phyloP scores from a whole-genome alignment of 2,797 vertebrate genomes.

The Spatula versicolor region DNA sequence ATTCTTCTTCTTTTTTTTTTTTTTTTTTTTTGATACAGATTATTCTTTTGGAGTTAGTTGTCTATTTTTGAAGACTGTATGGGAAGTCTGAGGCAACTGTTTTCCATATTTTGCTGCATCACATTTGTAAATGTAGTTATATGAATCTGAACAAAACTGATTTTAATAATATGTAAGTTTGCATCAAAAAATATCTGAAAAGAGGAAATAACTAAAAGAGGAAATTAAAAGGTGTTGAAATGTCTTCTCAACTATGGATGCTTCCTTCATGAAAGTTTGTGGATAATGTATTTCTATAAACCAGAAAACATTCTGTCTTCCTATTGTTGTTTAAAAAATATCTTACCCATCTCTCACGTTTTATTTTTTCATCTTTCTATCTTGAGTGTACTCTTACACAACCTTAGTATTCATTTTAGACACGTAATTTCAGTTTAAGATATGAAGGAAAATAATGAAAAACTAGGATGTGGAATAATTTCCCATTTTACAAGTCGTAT shows the following conservation, averaged over 20 bases:
- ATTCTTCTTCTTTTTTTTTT: not conserved
- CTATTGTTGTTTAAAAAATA: not conserved
- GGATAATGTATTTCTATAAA: not conserved
- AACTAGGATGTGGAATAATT: not conserved
- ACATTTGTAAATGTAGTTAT: not conserved
- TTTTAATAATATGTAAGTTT: not conserved
- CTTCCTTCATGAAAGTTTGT: not conserved
- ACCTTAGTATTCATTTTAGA: not conserved
- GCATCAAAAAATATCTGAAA: not conserved
- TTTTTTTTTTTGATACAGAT: not conserved
- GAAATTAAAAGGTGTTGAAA: constrained; percentile 48
- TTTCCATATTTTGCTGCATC: not conserved
- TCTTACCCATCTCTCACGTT: not conserved
- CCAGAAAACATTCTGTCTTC: fast-evolving
- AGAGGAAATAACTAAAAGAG: not conserved
- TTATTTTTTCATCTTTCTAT: fast-evolving
- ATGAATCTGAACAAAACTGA: not conserved
- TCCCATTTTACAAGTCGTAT: not conserved
- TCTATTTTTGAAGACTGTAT: not conserved
- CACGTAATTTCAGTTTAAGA: not conserved
- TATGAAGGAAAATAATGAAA: not conserved
- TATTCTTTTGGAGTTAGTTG: not conserved
- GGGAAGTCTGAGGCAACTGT: not conserved
- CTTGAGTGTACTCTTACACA: not conserved
- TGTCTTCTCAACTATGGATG: not conserved